Evolutionary conservation across 2,113 vertebrate genomes (phyloP).

Genomic region (Astur gentilis): DNA sequence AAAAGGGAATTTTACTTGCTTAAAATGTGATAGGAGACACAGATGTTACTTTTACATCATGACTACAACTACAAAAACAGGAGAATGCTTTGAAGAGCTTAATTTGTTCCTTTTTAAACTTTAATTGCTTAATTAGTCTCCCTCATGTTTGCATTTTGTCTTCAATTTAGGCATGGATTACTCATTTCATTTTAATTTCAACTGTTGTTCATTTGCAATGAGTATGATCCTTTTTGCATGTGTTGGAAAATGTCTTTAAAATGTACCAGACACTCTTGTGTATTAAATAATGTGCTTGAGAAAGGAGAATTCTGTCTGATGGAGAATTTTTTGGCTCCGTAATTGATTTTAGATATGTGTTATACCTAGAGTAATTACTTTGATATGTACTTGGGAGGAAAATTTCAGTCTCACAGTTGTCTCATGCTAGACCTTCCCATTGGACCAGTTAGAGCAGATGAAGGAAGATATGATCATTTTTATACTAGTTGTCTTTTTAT

Average conservation of each 20-base stretch:
- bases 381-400: neutral
- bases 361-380: neutral
- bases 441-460: neutral
- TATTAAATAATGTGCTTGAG: neutral
- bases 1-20: neutral
- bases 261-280: neutral
- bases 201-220: neutral
- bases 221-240: neutral
- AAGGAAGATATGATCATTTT: neutral
- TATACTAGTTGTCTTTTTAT: neutral
- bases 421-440: neutral
- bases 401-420: neutral
- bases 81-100: neutral
- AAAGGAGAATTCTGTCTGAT: neutral
- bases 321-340: neutral
- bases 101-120: neutral
- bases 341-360: conserved; percentile 13
- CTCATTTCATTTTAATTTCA: neutral
- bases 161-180: neutral
- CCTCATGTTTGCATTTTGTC: neutral
- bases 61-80: neutral
- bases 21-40: neutral
- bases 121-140: neutral
- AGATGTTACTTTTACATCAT: neutral
- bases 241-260: conserved; percentile 4